phyloP scores from a whole-genome alignment of 2,113 vertebrate genomes.

The Engystomops pustulosus region DNA sequence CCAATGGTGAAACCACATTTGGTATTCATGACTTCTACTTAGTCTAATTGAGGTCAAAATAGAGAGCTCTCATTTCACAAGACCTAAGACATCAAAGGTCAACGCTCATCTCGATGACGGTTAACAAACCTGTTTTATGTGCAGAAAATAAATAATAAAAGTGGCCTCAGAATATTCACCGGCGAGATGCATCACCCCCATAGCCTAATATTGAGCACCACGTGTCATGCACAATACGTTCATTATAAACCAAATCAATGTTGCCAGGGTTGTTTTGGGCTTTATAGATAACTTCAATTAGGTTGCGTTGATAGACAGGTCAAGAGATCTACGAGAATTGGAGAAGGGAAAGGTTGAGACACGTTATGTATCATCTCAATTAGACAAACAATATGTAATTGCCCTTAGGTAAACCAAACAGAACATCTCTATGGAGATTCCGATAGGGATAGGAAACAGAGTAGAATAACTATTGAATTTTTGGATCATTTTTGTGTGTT shows the following conservation, averaged over 20 bases:
- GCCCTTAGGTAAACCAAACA: neutral
- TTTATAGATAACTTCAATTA: conserved; percentile 34
- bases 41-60: conserved; percentile 60
- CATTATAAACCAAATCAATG: conserved; percentile 12
- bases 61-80: conserved; percentile 54
- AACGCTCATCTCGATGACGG: conserved; percentile 53
- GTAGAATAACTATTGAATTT: neutral
- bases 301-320: conserved; percentile 26
- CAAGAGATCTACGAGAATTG: conserved; percentile 25
- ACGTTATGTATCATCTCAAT: conserved; percentile 25
- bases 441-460: neutral
- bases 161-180: conserved; percentile 13
- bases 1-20: conserved; percentile 53
- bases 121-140: conserved; percentile 52
- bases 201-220: neutral
- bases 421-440: neutral
- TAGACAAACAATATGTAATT: neutral
- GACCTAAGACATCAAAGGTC: conserved; percentile 55
- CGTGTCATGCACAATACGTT: conserved; percentile 1
- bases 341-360: neutral
- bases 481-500: neutral
- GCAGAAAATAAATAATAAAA: conserved; percentile 52
- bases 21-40: conserved; percentile 56
- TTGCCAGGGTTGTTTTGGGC: neutral
- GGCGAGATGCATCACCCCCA: neutral